Conservation (phyloP, 2,888 invertebrate genomes). For the Drosophila subsilvestris region DNA sequence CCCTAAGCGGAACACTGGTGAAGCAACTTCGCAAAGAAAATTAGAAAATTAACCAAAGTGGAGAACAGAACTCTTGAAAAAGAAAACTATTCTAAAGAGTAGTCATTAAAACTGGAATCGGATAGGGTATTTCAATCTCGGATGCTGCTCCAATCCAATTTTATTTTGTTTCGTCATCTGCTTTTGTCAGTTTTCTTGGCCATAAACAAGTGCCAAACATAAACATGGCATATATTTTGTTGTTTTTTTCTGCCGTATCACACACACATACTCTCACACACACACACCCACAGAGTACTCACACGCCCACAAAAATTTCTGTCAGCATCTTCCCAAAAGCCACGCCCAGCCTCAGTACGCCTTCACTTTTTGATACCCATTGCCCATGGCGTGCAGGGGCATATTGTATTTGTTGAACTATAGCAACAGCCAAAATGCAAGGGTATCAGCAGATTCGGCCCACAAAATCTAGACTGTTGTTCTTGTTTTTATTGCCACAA, state of each 20-base stretch:
- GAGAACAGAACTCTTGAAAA: not conserved
- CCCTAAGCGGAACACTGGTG: not conserved
- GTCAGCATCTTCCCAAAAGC: constrained; percentile 54
- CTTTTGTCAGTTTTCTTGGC: constrained; percentile 23
- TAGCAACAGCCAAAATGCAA: not conserved
- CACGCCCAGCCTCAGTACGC: constrained; percentile 10
- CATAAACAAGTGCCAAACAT: constrained; percentile 57
- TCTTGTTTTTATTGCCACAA: constrained; percentile 56
- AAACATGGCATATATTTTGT: constrained; percentile 55
- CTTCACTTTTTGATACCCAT: not conserved
- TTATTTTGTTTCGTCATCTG: constrained; percentile 17
- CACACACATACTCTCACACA: constrained; percentile 14
- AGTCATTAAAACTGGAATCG: too few relatives aligned
- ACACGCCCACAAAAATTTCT: constrained; percentile 29
- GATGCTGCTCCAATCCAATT: not conserved
- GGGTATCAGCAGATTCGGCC: not conserved
- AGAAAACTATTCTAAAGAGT: not conserved
- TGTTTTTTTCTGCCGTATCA: constrained; percentile 13
- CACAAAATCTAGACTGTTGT: not conserved
- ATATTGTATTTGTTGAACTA: not conserved
- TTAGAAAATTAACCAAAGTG: not conserved
- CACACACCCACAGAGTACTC: not conserved
- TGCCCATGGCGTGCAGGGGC: not conserved
- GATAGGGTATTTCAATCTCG: not conserved
- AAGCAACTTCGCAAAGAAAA: not conserved